Base-by-base conservation (phyloP, 2,888 invertebrate species). In the Achlya flavicornis region DNA sequence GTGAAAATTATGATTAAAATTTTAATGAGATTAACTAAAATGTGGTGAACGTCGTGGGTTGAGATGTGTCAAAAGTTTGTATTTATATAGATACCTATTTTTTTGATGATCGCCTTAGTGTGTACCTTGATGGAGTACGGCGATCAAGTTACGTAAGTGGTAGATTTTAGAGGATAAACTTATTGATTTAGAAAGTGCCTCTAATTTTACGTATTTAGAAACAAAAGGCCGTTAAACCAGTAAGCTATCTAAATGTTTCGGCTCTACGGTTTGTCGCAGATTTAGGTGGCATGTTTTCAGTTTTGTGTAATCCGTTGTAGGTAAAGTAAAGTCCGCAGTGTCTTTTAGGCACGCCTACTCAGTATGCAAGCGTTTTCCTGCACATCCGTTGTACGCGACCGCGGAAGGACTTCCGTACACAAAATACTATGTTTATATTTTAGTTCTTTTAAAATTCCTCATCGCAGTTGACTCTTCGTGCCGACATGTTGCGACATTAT, bases 341-440 rank as follows among this genome's bases (percentile, higher is more conserved):
- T 93, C 92, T 93, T 93, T 92, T 92, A 92, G 91, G 92, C 88
- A 90, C 91, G 92, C 87, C 91, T 92, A 90, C 89, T 93, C 91
- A 91, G 92, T 92, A 93, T 93, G 93, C 93, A 91, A 91, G 91
- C 90, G 90, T 90, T 91, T 92, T 89, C 89, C 91, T 90, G 87
- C 86, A 92, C 89, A 93, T 92, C 92, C 93, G 91, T 90, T 91
- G 88, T 90, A 90, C 86, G 88, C 91, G 90, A 88, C 90, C 91
- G 86, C 89, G 88, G 90, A 88, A 92, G 89, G 89, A 92, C 89
- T 89, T 91, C 91, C 89, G 90, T 90, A 90, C 88, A 91, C 91
- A 92, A 93, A 92, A 92, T 92, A 91, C 88, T 86, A 87, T 89
- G 89, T 91, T 90, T 89, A 89, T 89, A 85, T 89, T 86, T 82